These are phyloP conservation scores for Scaptomyza parva DNA, from an alignment of 2,888 invertebrate species.

Conservation along the genomic window DNA sequence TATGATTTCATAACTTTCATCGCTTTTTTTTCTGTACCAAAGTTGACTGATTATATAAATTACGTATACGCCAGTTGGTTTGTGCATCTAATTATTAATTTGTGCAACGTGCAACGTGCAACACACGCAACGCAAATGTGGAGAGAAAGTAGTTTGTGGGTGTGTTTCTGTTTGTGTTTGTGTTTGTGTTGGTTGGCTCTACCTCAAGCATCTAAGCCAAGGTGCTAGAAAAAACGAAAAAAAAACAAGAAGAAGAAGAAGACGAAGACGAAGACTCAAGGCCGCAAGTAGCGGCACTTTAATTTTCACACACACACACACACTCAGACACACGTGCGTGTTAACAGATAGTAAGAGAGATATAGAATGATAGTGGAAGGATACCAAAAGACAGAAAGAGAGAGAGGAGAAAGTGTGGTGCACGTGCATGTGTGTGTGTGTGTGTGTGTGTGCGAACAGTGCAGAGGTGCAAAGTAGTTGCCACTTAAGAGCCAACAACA, in stretches of 20 bases:
- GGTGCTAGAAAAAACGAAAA: slow-evolving; percentile 64
- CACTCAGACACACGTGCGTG: slow-evolving; percentile 11
- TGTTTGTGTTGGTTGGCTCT: slow-evolving; percentile 26
- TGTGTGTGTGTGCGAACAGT: slow-evolving; percentile 52
- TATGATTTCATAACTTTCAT: too few species aligned
- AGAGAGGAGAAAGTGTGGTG: not conserved
- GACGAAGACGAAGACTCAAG: slow-evolving; percentile 54
- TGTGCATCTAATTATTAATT: slow-evolving; percentile 36
- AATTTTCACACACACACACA: slow-evolving; percentile 36
- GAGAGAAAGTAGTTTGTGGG: not conserved
- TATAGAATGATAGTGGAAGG: too few species aligned
- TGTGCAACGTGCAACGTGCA: too few species aligned
- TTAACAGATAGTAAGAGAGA: not conserved
- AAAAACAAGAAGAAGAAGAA: not conserved
- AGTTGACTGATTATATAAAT: slow-evolving; percentile 39
- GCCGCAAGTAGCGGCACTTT: slow-evolving; percentile 58
- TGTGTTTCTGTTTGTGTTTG: too few species aligned
- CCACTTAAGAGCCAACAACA: slow-evolving; percentile 63
- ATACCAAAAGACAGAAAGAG: not conserved
- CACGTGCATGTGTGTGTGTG: slow-evolving; percentile 6
- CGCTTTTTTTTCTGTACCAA: not conserved
- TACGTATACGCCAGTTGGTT: slow-evolving; percentile 34
- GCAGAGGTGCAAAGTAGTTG: slow-evolving; percentile 78
- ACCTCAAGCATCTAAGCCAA: slow-evolving; percentile 65
- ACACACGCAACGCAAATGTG: slow-evolving; percentile 2